phyloP scores from a whole-genome alignment of 2,888 invertebrate genomes.

The Drosophila quasianomalipes region DNA sequence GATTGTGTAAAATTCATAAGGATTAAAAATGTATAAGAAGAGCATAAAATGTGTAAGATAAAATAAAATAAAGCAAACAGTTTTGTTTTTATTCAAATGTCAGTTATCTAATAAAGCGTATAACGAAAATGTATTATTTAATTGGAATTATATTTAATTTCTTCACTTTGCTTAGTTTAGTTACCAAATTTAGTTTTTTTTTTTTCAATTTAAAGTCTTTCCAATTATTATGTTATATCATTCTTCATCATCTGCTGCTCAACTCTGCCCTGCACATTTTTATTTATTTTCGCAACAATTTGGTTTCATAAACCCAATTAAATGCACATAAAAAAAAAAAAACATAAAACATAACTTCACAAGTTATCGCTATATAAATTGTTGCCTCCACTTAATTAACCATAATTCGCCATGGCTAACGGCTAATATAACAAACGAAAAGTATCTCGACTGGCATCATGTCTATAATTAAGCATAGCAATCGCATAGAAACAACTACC shows the following conservation, averaged over 20 bases:
- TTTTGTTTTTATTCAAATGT: background rate
- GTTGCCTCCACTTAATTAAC: constrained; percentile 29
- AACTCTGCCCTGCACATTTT: background rate
- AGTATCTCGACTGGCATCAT: constrained; percentile 30
- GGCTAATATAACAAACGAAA: constrained; percentile 13
- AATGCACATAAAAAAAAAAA: background rate
- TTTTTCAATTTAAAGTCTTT: background rate
- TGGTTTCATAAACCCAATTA: constrained; percentile 13
- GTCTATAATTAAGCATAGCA: constrained; percentile 32
- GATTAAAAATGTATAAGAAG: background rate
- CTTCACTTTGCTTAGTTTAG: background rate
- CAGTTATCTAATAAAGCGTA: background rate
- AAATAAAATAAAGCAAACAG: background rate
- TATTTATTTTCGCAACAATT: constrained; percentile 11
- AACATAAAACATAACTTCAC: constrained; percentile 5
- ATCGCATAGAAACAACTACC: constrained; percentile 22
- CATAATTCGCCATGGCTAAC: constrained; percentile 26
- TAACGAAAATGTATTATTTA: background rate
- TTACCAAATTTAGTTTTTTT: background rate
- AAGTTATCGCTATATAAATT: constrained; percentile 41
- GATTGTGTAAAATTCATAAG: background rate
- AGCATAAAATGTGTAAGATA: background rate
- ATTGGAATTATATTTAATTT: background rate
- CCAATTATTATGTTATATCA: background rate
- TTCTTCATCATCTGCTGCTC: background rate